phyloP scores from a whole-genome alignment of 2,888 invertebrate species.

The Mesopsocus fuscifrons region DNA sequence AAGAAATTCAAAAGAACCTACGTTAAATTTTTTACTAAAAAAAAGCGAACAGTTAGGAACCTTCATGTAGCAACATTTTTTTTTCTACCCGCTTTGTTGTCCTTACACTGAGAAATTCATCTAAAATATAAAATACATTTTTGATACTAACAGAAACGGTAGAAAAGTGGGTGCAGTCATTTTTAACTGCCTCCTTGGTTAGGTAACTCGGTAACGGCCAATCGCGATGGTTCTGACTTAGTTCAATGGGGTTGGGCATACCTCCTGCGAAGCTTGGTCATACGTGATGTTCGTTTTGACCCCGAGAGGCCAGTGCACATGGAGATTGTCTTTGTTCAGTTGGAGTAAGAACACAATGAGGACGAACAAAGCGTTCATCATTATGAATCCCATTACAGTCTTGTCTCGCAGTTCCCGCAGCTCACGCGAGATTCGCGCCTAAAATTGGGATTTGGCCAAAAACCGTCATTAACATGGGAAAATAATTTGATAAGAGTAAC shows the following conservation, averaged over 20 bases:
- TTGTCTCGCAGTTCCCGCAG: conserved; percentile 89
- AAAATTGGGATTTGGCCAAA: conserved; percentile 29
- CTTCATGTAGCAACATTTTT: too few species aligned
- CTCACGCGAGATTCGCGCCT: conserved; percentile 78
- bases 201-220: too few species aligned
- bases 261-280: conserved; percentile 79
- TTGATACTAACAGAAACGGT: too few species aligned
- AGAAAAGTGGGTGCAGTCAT: too few species aligned
- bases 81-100: too few species aligned
- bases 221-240: too few species aligned
- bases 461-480: conserved; percentile 3
- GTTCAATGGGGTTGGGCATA: conserved; percentile 38
- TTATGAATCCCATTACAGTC: conserved; percentile 92
- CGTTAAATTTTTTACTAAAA: too few species aligned
- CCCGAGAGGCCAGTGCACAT: conserved; percentile 92
- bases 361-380: conserved; percentile 97
- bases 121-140: too few species aligned
- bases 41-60: too few species aligned
- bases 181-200: too few species aligned
- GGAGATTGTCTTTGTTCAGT: conserved; percentile 90
- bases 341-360: conserved; percentile 96
- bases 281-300: conserved; percentile 85
- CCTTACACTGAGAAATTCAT: too few species aligned
- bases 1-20: too few species aligned
- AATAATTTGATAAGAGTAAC: neutral